Evolutionary conservation across 2,113 vertebrate species (phyloP).

Genomic region (Dissostichus mawsoni): DNA sequence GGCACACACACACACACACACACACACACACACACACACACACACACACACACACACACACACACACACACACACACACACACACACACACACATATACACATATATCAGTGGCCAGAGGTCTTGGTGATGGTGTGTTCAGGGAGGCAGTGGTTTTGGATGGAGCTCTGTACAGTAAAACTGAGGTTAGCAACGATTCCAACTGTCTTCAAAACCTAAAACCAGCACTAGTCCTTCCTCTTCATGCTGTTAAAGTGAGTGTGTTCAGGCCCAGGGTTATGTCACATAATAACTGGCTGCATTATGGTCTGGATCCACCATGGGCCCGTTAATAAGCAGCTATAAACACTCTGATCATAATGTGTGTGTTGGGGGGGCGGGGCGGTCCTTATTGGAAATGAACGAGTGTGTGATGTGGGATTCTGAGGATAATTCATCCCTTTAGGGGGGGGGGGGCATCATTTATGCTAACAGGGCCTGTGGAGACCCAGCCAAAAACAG

Average conservation of each 20-base stretch:
- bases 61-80: too few relatives aligned
- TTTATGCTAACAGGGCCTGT: constrained; percentile 72
- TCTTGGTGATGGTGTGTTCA: too few relatives aligned
- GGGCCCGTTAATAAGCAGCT: constrained; percentile 62
- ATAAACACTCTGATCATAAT: constrained; percentile 67
- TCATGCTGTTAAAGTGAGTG: too few relatives aligned
- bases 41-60: background rate
- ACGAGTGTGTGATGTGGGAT: constrained; percentile 64
- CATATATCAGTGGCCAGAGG: background rate
- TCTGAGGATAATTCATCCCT: constrained; percentile 57
- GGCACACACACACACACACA: constrained; percentile 3
- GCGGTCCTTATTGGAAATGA: constrained; percentile 62
- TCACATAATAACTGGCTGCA: constrained; percentile 46
- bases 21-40: constrained; percentile 12
- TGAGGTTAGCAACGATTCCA: too few relatives aligned
- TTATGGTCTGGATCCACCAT: constrained; percentile 49
- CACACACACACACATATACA: background rate
- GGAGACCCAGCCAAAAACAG: constrained; percentile 60
- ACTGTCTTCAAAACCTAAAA: too few relatives aligned
- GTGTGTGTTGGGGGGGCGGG: constrained; percentile 39
- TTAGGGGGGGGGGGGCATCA: constrained; percentile 59
- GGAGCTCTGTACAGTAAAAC: too few relatives aligned
- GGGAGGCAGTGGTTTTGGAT: too few relatives aligned
- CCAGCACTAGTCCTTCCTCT: too few relatives aligned
- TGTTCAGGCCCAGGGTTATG: too few relatives aligned